Conservation (phyloP, 1,140 invertebrate genomes). For the Lasaia peninsularis region DNA sequence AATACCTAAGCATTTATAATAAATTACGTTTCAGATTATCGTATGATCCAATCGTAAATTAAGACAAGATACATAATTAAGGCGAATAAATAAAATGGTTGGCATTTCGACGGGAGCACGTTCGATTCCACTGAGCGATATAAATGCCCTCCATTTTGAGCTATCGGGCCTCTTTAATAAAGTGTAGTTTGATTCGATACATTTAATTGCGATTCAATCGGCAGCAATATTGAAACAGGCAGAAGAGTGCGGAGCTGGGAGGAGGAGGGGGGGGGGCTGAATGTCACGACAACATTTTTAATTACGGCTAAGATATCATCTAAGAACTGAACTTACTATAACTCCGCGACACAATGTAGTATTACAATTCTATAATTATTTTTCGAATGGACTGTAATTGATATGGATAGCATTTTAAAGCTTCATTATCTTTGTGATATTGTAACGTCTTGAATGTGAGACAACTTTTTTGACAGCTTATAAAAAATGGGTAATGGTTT, state of each 20-base stretch:
- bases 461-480: too few species aligned
- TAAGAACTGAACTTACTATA: slow-evolving; percentile 63
- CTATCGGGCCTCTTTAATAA: slow-evolving; percentile 71
- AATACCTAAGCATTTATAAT: slow-evolving; percentile 72
- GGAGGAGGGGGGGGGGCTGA: slow-evolving; percentile 67
- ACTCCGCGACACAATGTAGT: slow-evolving; percentile 57
- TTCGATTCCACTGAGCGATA: slow-evolving; percentile 64
- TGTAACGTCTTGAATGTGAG: too few species aligned
- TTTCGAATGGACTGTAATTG: slow-evolving; percentile 26
- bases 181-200: slow-evolving; percentile 73
- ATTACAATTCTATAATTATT: slow-evolving; percentile 73
- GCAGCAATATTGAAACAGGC: slow-evolving; percentile 71
- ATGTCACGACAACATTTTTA: slow-evolving; percentile 77
- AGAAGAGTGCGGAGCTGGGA: slow-evolving; percentile 68
- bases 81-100: slow-evolving; percentile 77
- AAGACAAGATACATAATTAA: slow-evolving; percentile 78
- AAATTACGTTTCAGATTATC: slow-evolving; percentile 75
- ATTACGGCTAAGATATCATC: slow-evolving; percentile 74
- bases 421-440: background rate
- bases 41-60: slow-evolving; percentile 77
- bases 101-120: slow-evolving; percentile 75
- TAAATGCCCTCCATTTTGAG: slow-evolving; percentile 59
- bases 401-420: background rate
- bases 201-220: slow-evolving; percentile 76
- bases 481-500: too few species aligned